Conservation (phyloP, 2,113 vertebrate species). For the Urocitellus parryii region DNA sequence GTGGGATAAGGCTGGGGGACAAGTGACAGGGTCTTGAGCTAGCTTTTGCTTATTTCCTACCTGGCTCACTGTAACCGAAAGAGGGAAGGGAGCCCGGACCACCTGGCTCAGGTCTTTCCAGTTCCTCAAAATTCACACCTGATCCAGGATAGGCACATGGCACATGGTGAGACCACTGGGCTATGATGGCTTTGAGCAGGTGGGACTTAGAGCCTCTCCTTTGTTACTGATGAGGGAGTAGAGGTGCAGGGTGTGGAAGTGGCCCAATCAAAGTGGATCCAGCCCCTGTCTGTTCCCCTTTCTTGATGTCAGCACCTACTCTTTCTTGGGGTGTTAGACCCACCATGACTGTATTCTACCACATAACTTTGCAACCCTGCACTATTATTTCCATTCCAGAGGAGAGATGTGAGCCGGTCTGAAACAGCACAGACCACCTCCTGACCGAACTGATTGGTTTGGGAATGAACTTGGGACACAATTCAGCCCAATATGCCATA, state of each 20-base stretch:
- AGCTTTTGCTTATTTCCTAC: background rate
- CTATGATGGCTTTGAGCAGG: accelerated
- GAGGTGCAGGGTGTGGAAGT: background rate
- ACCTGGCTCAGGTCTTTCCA: background rate
- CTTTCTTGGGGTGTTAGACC: background rate
- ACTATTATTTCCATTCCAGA: background rate
- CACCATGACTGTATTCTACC: background rate
- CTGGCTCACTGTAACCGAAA: background rate
- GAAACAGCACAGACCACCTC: background rate
- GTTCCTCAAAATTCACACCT: background rate
- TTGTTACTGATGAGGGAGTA: background rate
- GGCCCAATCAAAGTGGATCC: background rate
- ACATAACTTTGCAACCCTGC: accelerated
- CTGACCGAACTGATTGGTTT: background rate
- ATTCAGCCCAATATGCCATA: background rate
- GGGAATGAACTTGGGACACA: background rate
- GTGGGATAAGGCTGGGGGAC: background rate
- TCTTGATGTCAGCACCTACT: background rate
- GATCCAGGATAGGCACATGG: background rate
- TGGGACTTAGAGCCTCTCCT: background rate
- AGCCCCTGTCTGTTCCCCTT: background rate
- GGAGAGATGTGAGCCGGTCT: background rate
- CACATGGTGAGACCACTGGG: background rate
- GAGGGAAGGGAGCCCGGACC: too few relatives aligned
- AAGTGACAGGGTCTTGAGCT: background rate